These are phyloP conservation scores for Choloepus hoffmanni DNA, from an alignment of 2,113 vertebrate genomes.

Conservation along the genomic window DNA sequence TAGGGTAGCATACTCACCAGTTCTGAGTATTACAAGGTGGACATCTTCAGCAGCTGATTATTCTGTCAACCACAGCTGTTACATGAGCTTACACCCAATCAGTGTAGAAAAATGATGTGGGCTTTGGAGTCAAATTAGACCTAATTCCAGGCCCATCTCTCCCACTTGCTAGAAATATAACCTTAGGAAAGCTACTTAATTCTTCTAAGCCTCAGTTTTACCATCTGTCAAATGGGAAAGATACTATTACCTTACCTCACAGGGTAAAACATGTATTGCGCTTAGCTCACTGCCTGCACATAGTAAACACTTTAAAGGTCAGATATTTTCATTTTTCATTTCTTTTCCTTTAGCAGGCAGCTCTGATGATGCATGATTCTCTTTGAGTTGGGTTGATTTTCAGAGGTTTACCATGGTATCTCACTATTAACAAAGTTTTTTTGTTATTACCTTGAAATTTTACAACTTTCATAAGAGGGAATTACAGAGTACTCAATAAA, in stretches of 20 bases:
- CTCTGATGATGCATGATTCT: not conserved
- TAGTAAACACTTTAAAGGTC: slow-evolving; percentile 26
- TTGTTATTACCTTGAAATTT: slow-evolving; percentile 26
- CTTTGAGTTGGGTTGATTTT: not conserved
- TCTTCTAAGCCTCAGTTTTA: not conserved
- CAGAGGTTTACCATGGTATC: not conserved
- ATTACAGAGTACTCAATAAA: slow-evolving; percentile 20
- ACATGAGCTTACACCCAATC: not conserved
- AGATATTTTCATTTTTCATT: not conserved
- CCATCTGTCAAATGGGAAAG: not conserved
- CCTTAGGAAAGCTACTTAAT: not conserved
- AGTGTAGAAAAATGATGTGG: not conserved
- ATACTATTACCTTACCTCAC: not conserved
- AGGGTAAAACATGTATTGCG: not conserved
- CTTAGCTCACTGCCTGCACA: not conserved
- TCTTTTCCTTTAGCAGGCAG: not conserved
- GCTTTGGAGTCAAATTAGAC: not conserved
- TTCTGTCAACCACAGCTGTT: not conserved
- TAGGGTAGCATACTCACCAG: not conserved
- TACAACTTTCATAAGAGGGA: slow-evolving; percentile 25
- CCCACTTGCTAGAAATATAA: slow-evolving; percentile 6
- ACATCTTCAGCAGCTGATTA: not conserved
- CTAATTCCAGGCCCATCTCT: not conserved
- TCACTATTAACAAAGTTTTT: not conserved
- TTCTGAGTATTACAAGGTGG: not conserved